Percentiles rank a stretch among this genome's conserved stretches.
These are phyloP conservation scores for Cardinalis cardinalis DNA, from an alignment of 2,113 vertebrate species.

Conservation along the genomic window DNA sequence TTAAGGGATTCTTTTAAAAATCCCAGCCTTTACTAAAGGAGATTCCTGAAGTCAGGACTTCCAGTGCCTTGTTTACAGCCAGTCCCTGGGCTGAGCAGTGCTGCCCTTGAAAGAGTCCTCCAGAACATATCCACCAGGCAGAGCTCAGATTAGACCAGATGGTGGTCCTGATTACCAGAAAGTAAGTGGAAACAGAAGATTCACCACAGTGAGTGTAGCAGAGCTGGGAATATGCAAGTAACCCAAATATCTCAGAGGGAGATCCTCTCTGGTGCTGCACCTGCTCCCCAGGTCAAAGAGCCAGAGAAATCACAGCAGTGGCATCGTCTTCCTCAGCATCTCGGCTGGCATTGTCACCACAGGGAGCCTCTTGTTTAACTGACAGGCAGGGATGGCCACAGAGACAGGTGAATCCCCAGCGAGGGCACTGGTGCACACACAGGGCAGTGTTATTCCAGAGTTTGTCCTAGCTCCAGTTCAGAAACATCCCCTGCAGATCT, in stretches of 20 bases:
- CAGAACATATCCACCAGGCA: not conserved
- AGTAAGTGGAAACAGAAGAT: not conserved
- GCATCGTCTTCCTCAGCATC: not conserved
- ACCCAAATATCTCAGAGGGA: not conserved
- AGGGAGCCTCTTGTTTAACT: not conserved
- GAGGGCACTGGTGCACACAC: accelerated
- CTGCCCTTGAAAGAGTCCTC: not conserved
- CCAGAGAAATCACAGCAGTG: not conserved
- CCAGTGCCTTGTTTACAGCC: not conserved
- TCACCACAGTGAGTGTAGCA: not conserved
- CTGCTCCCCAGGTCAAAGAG: not conserved
- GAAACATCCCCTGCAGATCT: not conserved
- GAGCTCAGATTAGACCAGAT: not conserved
- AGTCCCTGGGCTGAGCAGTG: not conserved
- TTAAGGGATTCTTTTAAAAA: not conserved
- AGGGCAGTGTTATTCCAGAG: not conserved
- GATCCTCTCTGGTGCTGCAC: not conserved
- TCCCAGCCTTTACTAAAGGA: not conserved
- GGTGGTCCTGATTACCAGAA: not conserved
- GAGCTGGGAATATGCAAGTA: not conserved
- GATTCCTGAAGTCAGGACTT: not conserved
- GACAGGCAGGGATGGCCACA: not conserved
- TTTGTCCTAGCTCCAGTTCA: not conserved
- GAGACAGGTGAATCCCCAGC: not conserved
- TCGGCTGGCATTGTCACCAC: not conserved